Conservation (phyloP, 1,140 invertebrate genomes). For the Lamellibrachia luymesi region DNA sequence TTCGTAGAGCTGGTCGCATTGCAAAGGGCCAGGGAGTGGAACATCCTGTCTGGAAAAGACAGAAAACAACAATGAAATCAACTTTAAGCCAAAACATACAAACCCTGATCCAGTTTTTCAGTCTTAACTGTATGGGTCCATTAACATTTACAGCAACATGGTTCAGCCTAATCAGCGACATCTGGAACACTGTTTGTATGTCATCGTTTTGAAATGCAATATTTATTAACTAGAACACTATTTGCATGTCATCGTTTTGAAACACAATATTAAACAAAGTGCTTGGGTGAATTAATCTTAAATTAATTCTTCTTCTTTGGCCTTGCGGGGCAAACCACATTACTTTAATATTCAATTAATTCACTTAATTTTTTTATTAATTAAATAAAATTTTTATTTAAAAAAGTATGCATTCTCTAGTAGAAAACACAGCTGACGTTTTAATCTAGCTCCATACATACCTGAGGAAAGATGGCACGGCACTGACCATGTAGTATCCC, state of each 20-base stretch:
- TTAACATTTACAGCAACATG: background rate
- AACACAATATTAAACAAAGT: too few species aligned
- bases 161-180: slow-evolving; percentile 10
- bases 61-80: slow-evolving; percentile 21
- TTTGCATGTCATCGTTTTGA: background rate
- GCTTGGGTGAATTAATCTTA: too few species aligned
- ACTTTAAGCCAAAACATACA: background rate
- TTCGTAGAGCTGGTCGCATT: slow-evolving; percentile 46
- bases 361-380: background rate
- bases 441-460: slow-evolving; percentile 27
- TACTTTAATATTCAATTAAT: background rate
- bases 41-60: slow-evolving; percentile 41
- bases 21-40: slow-evolving; percentile 39
- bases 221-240: background rate
- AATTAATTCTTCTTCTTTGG: too few species aligned
- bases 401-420: background rate
- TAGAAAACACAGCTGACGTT: background rate
- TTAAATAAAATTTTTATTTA: background rate
- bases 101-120: background rate
- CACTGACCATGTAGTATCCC: slow-evolving; percentile 51
- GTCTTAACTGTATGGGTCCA: background rate
- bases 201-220: background rate
- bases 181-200: background rate
- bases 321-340: too few species aligned
- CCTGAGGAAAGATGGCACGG: slow-evolving; percentile 45